A percentile compares a stretch with the other conserved stretches of the same genome.
Conservation (phyloP, 2,888 invertebrate genomes). For the Globia sparganii region DNA sequence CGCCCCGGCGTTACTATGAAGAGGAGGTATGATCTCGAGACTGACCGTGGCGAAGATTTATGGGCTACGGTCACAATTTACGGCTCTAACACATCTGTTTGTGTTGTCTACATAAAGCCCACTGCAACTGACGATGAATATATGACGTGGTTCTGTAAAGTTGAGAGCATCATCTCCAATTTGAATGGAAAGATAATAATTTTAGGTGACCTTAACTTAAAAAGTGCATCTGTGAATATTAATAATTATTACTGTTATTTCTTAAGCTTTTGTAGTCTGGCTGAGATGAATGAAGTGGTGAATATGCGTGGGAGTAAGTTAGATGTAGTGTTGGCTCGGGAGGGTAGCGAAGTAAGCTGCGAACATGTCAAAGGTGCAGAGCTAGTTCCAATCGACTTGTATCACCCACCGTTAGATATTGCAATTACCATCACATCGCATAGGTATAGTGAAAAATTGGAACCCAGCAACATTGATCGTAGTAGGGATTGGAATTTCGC, state of each 20-base stretch:
- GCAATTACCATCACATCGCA: no score
- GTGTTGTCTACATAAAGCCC: no score
- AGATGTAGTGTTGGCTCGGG: not conserved
- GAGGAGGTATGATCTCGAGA: no score
- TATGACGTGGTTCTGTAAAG: conserved; percentile 3
- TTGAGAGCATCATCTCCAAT: conserved; percentile 10
- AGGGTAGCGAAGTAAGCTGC: not conserved
- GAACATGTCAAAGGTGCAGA: not conserved
- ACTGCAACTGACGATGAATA: conserved; percentile 19
- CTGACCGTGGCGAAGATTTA: no score
- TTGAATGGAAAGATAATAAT: not conserved
- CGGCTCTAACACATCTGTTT: no score
- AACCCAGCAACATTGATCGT: no score
- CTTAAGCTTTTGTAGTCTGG: conserved; percentile 11
- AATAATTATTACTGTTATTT: conserved; percentile 28
- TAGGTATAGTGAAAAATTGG: no score
- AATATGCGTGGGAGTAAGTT: conserved; percentile 17
- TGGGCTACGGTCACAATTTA: no score
- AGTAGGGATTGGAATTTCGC: no score
- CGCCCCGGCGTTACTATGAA: no score
- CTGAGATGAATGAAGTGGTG: conserved; percentile 16
- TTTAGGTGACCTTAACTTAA: not conserved
- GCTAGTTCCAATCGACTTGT: not conserved
- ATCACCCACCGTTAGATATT: no score
- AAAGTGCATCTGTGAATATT: not conserved